Evolutionary conservation across 2,888 invertebrate species (phyloP), one percentile per base, ranked within the genome.

Genomic region (Crepidodera aurea): DNA sequence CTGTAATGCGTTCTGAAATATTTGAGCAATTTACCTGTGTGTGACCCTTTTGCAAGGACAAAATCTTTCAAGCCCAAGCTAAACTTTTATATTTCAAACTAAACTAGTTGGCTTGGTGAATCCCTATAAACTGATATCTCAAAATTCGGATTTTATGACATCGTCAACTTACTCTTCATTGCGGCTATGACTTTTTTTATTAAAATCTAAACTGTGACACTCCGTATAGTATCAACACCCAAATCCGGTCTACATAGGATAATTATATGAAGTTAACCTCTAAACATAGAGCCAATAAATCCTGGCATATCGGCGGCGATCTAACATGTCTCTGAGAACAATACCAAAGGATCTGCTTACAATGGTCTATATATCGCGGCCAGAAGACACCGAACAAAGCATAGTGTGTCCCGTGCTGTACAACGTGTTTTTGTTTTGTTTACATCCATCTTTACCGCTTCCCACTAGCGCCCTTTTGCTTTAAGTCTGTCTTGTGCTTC

Each of bases 261-360:
- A 62, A 62, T 62, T 62, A 57, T 53, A 48, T 16, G 57, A 53
- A 62, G 51, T 59, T 50, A 51, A 63, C 63, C 63, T 46, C 54
- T 27, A 55, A 59, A 37, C 59, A 42, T 55, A 58, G 34, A 54
- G 50, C 48, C 71, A 71, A 74, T 78, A 78, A 77, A 78, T 77
- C 72, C 67, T 70, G 37, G 62, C 72, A 72, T 76, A 77, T 76
- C 57, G 59, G 54, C 77, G 71, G 54, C 67, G 69, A 75, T 74
- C 73, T 73, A 71, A 61, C 67, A 73, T 66, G 68, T 68, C 68
- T 64, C 67, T 12, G 63, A 70, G 74, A 74, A 77, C 76, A 77
- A 77, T 77, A 73, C 72, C 69, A 61, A 68, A 65, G 69, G 72
- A 75, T 77, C 75, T 75, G 71, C 75, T 74, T 74, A 77, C 76